phyloP scores from a whole-genome alignment of 2,113 vertebrate species.

The Zosterops pallidus region DNA sequence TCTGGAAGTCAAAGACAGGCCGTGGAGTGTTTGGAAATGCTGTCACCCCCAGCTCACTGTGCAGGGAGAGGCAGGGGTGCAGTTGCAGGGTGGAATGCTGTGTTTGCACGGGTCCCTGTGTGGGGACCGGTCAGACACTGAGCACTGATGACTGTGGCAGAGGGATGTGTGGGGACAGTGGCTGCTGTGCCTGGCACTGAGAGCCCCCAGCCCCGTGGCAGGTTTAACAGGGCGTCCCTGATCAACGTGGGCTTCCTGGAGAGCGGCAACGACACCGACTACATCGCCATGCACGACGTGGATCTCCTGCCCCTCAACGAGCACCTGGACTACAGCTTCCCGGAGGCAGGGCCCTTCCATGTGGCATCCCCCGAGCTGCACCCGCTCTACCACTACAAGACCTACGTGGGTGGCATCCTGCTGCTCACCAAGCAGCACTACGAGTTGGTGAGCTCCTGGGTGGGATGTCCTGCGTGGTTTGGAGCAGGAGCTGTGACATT shows the following conservation, averaged over 20 bases:
- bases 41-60: fast-evolving
- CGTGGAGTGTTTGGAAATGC: background rate
- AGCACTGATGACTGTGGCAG: background rate
- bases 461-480: fast-evolving
- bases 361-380: constrained; percentile 95
- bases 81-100: background rate
- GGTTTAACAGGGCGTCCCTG: constrained; percentile 94
- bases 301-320: constrained; percentile 93
- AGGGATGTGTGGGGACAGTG: background rate
- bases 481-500: fast-evolving
- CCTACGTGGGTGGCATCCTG: constrained; percentile 95
- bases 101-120: fast-evolving
- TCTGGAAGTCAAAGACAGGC: background rate
- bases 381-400: constrained; percentile 96
- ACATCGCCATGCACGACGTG: constrained; percentile 97
- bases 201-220: background rate
- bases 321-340: constrained; percentile 91
- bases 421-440: constrained; percentile 95
- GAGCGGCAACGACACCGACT: constrained; percentile 93
- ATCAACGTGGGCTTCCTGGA: constrained; percentile 94
- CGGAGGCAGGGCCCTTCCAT: constrained; percentile 89
- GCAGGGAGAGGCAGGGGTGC: background rate
- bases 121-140: fast-evolving
- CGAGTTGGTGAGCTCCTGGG: constrained; percentile 76
- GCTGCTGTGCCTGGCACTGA: background rate